A percentile compares a stretch with the other conserved stretches of the same genome.
phyloP scores from a whole-genome alignment of 2,888 invertebrate genomes.

The Hirtodrosophila cameraria region DNA sequence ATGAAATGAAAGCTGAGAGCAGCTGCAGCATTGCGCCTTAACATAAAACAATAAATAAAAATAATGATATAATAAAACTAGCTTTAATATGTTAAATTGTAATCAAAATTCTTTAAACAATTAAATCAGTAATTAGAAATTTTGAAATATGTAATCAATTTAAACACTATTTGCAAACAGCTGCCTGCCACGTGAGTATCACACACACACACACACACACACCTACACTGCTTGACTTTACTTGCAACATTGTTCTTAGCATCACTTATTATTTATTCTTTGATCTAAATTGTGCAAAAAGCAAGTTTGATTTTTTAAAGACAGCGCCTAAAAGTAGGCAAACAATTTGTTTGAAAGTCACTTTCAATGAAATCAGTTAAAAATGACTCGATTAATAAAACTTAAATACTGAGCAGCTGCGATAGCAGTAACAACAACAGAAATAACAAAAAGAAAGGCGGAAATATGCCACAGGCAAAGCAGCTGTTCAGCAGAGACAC shows the following conservation, averaged over 20 bases:
- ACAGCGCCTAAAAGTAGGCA: conserved; percentile 37
- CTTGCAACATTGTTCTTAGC: conserved; percentile 4
- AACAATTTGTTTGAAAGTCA: not conserved
- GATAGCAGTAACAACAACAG: conserved; percentile 28
- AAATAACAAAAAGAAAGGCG: conserved; percentile 43
- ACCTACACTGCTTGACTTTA: conserved; percentile 1
- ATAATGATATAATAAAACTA: not conserved
- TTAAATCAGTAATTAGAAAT: too few species aligned
- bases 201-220: conserved; percentile 1
- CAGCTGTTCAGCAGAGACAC: conserved; percentile 51
- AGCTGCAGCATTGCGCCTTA: conserved; percentile 42
- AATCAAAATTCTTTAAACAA: too few species aligned
- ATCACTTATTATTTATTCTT: not conserved
- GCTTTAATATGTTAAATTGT: conserved; percentile 7
- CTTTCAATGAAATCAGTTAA: not conserved
- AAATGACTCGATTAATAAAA: conserved; percentile 15
- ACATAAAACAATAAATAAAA: conserved; percentile 7
- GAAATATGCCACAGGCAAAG: conserved; percentile 49
- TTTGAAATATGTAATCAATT: too few species aligned
- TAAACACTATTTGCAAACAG: conserved; percentile 32
- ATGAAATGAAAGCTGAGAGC: conserved; percentile 45
- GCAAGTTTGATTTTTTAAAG: conserved; percentile 16
- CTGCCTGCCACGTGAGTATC: conserved; percentile 35
- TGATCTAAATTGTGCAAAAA: not conserved
- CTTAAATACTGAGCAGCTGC: conserved; percentile 33